phyloP scores from a whole-genome alignment of 2,113 vertebrate species.

The Epinephelus fuscoguttatus region DNA sequence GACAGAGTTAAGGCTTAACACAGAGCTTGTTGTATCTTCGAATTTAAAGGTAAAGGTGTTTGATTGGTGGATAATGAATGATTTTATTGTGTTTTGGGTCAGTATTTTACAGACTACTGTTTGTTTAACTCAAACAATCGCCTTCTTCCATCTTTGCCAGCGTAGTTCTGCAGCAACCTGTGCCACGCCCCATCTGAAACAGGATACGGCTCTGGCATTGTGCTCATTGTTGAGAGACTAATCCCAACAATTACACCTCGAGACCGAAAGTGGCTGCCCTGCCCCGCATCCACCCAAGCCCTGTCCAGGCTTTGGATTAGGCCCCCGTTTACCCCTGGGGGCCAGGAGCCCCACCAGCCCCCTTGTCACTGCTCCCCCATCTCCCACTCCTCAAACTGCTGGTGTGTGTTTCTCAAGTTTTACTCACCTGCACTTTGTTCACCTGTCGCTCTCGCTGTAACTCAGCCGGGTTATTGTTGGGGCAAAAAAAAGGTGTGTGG shows the following conservation, averaged over 20 bases:
- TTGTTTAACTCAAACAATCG: constrained; percentile 54
- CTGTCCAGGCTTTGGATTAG: constrained; percentile 54
- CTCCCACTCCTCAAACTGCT: constrained; percentile 41
- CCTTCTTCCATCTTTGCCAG: constrained; percentile 59
- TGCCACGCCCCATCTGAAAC: constrained; percentile 78
- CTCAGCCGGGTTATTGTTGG: constrained; percentile 55
- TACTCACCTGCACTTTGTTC: constrained; percentile 76
- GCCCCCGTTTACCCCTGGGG: constrained; percentile 52
- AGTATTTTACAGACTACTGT: constrained; percentile 14
- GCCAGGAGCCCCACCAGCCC: constrained; percentile 24
- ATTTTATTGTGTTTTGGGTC: constrained; percentile 26
- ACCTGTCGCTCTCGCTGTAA: constrained; percentile 64
- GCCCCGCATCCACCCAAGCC: constrained; percentile 63
- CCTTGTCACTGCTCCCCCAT: constrained; percentile 36
- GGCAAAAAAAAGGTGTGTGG: constrained; percentile 70
- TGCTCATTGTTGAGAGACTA: constrained; percentile 81
- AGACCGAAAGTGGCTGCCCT: constrained; percentile 74
- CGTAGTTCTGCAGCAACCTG: constrained; percentile 51
- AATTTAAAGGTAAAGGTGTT: not conserved
- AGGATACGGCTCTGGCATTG: constrained; percentile 77
- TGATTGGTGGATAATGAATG: not conserved
- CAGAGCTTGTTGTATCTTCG: not conserved
- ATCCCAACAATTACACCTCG: constrained; percentile 81
- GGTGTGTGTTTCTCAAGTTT: constrained; percentile 65
- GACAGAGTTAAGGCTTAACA: not conserved